Evolutionary conservation across 2,888 invertebrate species (phyloP).

Genomic region (Brachylomia viminalis): DNA sequence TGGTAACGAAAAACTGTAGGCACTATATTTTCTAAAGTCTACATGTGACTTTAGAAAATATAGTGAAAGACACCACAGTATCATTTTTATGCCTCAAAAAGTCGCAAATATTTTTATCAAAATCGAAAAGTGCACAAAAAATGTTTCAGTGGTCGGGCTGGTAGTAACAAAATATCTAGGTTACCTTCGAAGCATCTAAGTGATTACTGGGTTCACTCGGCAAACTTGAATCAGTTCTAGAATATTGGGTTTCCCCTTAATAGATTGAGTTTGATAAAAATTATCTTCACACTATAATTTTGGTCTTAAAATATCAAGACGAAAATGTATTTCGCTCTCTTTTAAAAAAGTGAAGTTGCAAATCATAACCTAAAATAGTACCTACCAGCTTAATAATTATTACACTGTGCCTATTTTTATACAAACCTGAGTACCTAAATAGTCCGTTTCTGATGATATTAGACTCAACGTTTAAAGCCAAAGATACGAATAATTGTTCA

Average conservation of each 20-base stretch:
- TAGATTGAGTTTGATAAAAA: slow-evolving; percentile 23
- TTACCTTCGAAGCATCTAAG: slow-evolving; percentile 31
- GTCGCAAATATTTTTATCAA: background rate
- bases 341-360: background rate
- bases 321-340: background rate
- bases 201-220: slow-evolving; percentile 46
- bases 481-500: background rate
- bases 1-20: background rate
- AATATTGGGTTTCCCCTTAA: slow-evolving; percentile 35
- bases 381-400: too few species aligned
- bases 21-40: background rate
- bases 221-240: slow-evolving; percentile 25
- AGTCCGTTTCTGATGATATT: background rate
- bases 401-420: background rate
- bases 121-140: background rate
- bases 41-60: too few species aligned
- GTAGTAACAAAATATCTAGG: slow-evolving; percentile 35
- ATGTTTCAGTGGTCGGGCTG: background rate
- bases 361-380: background rate
- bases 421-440: background rate
- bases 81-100: background rate
- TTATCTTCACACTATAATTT: slow-evolving; percentile 14
- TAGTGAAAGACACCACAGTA: background rate
- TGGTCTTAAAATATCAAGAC: background rate
- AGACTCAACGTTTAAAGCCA: background rate